These are phyloP conservation scores for Tinea pellionella DNA, from an alignment of 2,888 invertebrate genomes.

Conservation along the genomic window DNA sequence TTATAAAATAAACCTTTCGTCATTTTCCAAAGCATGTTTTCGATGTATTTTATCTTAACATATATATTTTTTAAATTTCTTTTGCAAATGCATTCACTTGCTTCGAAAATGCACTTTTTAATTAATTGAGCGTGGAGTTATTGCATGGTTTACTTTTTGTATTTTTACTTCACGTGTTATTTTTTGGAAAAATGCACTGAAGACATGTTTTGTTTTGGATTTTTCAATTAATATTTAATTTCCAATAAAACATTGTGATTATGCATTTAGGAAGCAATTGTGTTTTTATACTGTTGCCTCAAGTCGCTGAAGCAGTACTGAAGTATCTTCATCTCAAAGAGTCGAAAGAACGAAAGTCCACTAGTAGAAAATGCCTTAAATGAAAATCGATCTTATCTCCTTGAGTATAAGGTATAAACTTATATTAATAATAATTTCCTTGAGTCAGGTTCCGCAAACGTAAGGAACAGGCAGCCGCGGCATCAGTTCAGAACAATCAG, in stretches of 20 bases:
- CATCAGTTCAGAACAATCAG: slow-evolving; percentile 69
- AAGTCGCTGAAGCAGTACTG: too few relatives aligned
- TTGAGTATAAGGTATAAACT: too few relatives aligned
- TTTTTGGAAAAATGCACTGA: slow-evolving; percentile 14
- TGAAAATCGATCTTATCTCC: too few relatives aligned
- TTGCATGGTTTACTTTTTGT: slow-evolving; percentile 14
- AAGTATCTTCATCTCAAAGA: too few relatives aligned
- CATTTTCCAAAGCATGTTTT: slow-evolving; percentile 49
- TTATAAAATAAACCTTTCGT: not conserved
- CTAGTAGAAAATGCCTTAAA: too few relatives aligned
- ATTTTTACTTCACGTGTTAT: slow-evolving; percentile 23
- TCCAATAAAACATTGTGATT: slow-evolving; percentile 17
- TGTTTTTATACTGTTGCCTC: too few relatives aligned
- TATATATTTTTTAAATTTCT: slow-evolving; percentile 45
- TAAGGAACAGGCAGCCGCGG: slow-evolving; percentile 82
- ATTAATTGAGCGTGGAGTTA: too few relatives aligned
- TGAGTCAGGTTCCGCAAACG: slow-evolving; percentile 88
- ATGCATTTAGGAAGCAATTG: too few relatives aligned
- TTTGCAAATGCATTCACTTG: slow-evolving; percentile 89
- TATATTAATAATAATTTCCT: not conserved
- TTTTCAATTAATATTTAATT: slow-evolving; percentile 32
- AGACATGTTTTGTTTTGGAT: slow-evolving; percentile 16
- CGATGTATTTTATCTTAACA: slow-evolving; percentile 30
- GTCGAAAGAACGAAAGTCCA: too few relatives aligned
- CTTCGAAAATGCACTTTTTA: slow-evolving; percentile 32